Base-by-base conservation (phyloP, 2,113 vertebrate genomes). In the Psilopsiagon aymara region DNA sequence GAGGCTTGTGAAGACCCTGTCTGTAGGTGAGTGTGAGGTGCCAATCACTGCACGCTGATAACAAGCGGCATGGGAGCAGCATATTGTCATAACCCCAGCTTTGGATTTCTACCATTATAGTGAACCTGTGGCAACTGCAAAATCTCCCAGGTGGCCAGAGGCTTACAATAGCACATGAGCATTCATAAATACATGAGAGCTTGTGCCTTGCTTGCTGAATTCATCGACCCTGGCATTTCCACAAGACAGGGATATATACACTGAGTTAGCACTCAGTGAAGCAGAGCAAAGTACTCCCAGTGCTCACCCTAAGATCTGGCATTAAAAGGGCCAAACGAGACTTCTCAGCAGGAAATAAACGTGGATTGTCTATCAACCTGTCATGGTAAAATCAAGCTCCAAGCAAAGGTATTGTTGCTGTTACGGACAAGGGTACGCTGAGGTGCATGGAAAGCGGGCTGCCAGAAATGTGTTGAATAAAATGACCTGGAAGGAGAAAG, bases 311-410 rank as follows among this genome's bases (percentile, higher is more conserved):
- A 35, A 88, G 64, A 25, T n/a, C 46, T 92, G 69, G 80, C 91
- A 92, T 86, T 94, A 91, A 88, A 81, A n/a, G 75, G 86, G 73
- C 73, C 77, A 96, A 94, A 94, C 47, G 83, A 91, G 77, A 80
- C 86, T 83, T 78, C 86, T 63, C 77, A 74, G 86, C 37, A 74
- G 83, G 77, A 83, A 94, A 71, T 5, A 51, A 75, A 18, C 55
- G 25, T 0, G 39, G 77, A 17, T 39, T 94, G 91, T 78, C 96
- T 74, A 67, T 93, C 94, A 95, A 93, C 86, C 96, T 83, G 95
- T 91, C 91, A 94, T 1, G 29, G 69, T 47, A 75, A 71, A 94
- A 94, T 4, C 55, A 59, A 81, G 86, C 73, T 88, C 71, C 64
- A n/a, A 86, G 86, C 66, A 49, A 67, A 68, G 39, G 76, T 47